Percentiles rank a stretch among this genome's conserved stretches.
These are phyloP conservation scores for Ariopsis seemanni DNA, from an alignment of 2,113 vertebrate genomes.

Conservation along the genomic window DNA sequence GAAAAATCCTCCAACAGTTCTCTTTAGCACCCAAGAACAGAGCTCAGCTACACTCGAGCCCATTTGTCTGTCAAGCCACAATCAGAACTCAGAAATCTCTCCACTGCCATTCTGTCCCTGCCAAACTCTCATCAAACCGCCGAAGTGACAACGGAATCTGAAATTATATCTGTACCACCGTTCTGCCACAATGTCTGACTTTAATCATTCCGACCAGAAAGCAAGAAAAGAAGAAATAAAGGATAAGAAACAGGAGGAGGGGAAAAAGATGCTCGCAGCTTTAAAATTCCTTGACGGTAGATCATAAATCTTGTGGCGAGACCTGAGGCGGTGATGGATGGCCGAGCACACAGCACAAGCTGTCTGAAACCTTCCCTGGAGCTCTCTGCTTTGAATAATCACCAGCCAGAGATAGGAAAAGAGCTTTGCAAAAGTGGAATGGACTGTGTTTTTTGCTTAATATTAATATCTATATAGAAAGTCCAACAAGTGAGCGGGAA, in stretches of 20 bases:
- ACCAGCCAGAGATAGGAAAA: conserved; percentile 1
- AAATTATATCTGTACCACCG: conserved; percentile 49
- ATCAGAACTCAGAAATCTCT: conserved; percentile 42
- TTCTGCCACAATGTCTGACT: conserved; percentile 39
- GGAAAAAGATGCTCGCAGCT: conserved; percentile 18
- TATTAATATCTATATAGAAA: background rate
- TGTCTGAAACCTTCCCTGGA: conserved; percentile 29
- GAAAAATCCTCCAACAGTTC: conserved; percentile 25
- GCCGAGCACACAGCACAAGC: conserved; percentile 30
- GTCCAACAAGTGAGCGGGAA: background rate
- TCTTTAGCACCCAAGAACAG: conserved; percentile 7
- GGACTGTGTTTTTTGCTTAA: conserved; percentile 5
- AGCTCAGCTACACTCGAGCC: conserved; percentile 16
- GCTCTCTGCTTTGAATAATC: conserved; percentile 41
- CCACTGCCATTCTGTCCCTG: conserved; percentile 42
- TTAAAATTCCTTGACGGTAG: conserved; percentile 41
- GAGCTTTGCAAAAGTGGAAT: background rate
- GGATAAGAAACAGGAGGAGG: background rate
- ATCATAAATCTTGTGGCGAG: conserved; percentile 50
- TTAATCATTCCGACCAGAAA: conserved; percentile 36
- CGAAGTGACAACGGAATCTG: conserved; percentile 47
- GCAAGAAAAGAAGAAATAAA: conserved; percentile 10
- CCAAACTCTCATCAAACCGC: conserved; percentile 46
- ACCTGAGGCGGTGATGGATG: conserved; percentile 44
- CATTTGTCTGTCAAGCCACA: conserved; percentile 42